phyloP scores from a whole-genome alignment of 2,888 invertebrate genomes.

The Stictocephala bisonia region DNA sequence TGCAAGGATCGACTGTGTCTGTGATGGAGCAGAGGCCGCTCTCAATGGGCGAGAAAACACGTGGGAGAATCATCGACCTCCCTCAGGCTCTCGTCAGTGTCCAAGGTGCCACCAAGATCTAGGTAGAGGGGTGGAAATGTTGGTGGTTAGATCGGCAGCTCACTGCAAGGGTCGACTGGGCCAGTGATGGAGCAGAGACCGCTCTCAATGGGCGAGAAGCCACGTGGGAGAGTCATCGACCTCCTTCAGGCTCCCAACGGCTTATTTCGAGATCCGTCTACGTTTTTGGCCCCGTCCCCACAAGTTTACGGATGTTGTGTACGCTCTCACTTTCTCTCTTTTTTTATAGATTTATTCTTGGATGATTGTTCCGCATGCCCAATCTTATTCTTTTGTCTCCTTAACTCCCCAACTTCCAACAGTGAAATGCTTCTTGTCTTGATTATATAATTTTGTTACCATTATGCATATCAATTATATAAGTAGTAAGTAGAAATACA shows the following conservation, averaged over 20 bases:
- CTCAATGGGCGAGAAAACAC: slow-evolving; percentile 24
- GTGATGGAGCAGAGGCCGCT: not conserved
- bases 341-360: slow-evolving; percentile 15
- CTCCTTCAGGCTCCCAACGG: slow-evolving; percentile 1
- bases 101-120: too few species aligned
- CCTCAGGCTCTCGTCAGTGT: slow-evolving; percentile 4
- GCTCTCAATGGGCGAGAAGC: slow-evolving; percentile 12
- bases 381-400: not conserved
- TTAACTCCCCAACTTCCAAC: too few species aligned
- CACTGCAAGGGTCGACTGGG: too few species aligned
- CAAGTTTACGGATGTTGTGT: slow-evolving; percentile 48
- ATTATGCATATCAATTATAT: too few species aligned
- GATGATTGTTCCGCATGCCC: slow-evolving; percentile 19
- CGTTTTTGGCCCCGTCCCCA: slow-evolving; percentile 44
- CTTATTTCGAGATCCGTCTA: slow-evolving; percentile 44
- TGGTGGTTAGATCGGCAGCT: too few species aligned
- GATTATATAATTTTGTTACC: too few species aligned
- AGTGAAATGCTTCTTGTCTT: too few species aligned
- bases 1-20: not conserved
- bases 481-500: too few species aligned
- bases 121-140: too few species aligned
- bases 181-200: not conserved
- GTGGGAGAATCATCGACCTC: slow-evolving; percentile 36
- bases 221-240: slow-evolving; percentile 41
- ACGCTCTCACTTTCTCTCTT: slow-evolving; percentile 20